Percentiles rank a stretch among this genome's conserved stretches.
Conservation (phyloP, 2,113 vertebrate species). For the Struthio camelus region DNA sequence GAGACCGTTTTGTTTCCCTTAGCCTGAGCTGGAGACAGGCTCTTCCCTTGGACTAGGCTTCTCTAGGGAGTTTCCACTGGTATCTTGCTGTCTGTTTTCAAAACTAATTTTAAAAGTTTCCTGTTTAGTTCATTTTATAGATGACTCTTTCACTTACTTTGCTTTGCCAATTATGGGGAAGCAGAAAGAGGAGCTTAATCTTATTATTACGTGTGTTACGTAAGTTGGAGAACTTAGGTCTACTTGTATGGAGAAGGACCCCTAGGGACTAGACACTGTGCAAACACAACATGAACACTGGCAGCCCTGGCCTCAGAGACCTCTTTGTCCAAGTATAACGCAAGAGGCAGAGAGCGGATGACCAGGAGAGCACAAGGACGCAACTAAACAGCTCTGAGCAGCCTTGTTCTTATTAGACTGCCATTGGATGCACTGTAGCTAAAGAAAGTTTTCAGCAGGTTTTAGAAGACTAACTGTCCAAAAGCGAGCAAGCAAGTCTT, state of each 20-base stretch:
- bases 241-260: fast-evolving
- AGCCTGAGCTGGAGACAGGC: not conserved
- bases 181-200: not conserved
- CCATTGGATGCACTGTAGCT: not conserved
- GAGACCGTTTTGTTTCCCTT: not conserved
- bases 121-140: not conserved
- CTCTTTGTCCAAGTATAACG: not conserved
- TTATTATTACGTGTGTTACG: not conserved
- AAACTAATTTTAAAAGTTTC: not conserved
- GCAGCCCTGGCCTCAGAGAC: not conserved
- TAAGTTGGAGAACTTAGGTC: not conserved
- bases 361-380: fast-evolving
- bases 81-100: not conserved
- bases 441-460: not conserved
- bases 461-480: not conserved
- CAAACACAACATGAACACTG: not conserved
- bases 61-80: not conserved
- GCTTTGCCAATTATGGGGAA: not conserved
- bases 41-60: not conserved
- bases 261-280: not conserved
- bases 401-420: not conserved
- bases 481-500: not conserved
- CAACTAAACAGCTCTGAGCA: not conserved
- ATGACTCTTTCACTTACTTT: not conserved
- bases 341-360: not conserved